Conservation (phyloP, 1,140 invertebrate species). For the Drosophila baimaii region DNA sequence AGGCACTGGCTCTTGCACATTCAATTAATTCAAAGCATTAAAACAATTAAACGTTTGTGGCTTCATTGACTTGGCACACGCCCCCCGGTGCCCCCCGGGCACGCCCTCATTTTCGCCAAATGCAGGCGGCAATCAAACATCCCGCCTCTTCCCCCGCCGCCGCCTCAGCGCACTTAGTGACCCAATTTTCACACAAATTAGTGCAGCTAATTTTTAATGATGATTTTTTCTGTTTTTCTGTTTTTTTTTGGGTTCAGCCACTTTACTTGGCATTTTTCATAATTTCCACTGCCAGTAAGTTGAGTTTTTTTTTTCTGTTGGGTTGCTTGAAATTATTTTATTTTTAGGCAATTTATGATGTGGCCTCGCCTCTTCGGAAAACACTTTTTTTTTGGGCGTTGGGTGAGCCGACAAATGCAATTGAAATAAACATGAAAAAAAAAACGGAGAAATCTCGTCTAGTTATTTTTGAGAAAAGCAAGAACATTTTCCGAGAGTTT, state of each 20-base stretch:
- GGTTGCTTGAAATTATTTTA: slow-evolving; percentile 31
- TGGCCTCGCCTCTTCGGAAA: slow-evolving; percentile 8
- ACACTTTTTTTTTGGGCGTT: slow-evolving; percentile 12
- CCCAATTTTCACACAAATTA: slow-evolving; percentile 80
- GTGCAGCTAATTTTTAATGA: slow-evolving; percentile 82
- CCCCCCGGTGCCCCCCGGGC: slow-evolving; percentile 7
- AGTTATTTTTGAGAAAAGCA: slow-evolving; percentile 22
- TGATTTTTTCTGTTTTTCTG: slow-evolving; percentile 62
- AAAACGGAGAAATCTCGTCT: slow-evolving; percentile 21
- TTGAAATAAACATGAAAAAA: slow-evolving; percentile 72
- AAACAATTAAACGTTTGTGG: slow-evolving; percentile 76
- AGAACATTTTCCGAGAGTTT: slow-evolving; percentile 6
- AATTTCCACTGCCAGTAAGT: slow-evolving; percentile 59
- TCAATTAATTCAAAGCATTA: slow-evolving; percentile 82
- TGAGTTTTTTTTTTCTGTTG: background rate
- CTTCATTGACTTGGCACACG: slow-evolving; percentile 76
- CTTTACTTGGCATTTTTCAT: slow-evolving; percentile 78
- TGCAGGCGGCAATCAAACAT: slow-evolving; percentile 35
- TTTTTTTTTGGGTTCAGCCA: slow-evolving; percentile 50
- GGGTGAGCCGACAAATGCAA: slow-evolving; percentile 67
- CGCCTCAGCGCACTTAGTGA: slow-evolving; percentile 27
- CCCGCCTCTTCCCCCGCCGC: background rate
- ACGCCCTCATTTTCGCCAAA: slow-evolving; percentile 36
- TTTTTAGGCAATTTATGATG: slow-evolving; percentile 73
- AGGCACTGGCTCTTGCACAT: slow-evolving; percentile 57